Evolutionary conservation across 2,888 invertebrate genomes (phyloP), one percentile per base, ranked within the genome.

Genomic region (Celastrina argiolus): DNA sequence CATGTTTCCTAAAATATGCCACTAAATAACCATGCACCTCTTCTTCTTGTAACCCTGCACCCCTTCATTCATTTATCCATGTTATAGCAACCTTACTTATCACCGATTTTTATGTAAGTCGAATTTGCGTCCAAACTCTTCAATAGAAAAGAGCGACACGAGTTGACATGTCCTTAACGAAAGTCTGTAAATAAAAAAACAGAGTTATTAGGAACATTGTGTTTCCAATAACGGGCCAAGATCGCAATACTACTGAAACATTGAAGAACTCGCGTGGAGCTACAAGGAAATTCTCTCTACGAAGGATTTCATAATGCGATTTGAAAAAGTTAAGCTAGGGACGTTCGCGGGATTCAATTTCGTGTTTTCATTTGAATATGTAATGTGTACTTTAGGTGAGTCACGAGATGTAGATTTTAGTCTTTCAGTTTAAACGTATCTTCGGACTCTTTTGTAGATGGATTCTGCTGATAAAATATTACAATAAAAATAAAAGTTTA

Each of bases 211-310:
- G 18, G 2, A 18, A 45, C 18, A 45, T 45, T 16, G 8, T 16
- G n/a, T 45, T 16, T 45, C 10, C 10, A 45, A 45, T 10, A 16
- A 45, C 8, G 7, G 10, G 2, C 18, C 45, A 45, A 8, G 16
- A 45, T 45, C 45, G 31, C 2, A 7, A 16, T 51, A 2, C 18
- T 4, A 18, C 18, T 51, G 22, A 22, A 22, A 51, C 10, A 22
- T 51, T 22, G n/a, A 16, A 64, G 31, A 64, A 64, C 31, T 64
- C 31, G 51, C 12, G 41, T 45, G 41, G 18, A 64, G 45, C 14
- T 64, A 41, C 28, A 28, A 22, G 28, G 16, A 61, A 61, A 18
- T 36, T 39, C 61, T 12, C 28, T 41, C 22, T 28, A 26, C 42
- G 42, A 45, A 39, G 36, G 36, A 61, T 18, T 31, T 45, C 31